Percentiles rank a stretch among this genome's conserved stretches.
Evolutionary conservation across 2,797 vertebrate species (phyloP).

Genomic region (Garrulus glandarius): DNA sequence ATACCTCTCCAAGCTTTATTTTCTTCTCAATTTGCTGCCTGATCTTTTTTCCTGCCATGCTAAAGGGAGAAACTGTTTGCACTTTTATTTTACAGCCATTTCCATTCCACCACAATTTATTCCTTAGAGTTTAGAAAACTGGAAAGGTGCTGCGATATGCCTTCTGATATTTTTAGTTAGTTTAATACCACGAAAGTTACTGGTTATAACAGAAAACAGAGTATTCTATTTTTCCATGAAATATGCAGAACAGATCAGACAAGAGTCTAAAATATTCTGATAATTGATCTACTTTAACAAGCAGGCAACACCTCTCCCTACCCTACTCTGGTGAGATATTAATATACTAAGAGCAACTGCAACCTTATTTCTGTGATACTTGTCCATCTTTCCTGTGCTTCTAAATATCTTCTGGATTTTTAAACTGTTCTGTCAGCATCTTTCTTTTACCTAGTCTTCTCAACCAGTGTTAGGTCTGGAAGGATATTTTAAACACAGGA

Average conservation of each 20-base stretch:
- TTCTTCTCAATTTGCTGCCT: neutral
- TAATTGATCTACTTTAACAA: neutral
- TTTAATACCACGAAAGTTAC: neutral
- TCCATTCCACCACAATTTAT: neutral
- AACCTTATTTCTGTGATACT: neutral
- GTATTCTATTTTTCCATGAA: neutral
- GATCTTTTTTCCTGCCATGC: neutral
- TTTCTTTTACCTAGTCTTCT: neutral
- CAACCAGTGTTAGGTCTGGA: neutral
- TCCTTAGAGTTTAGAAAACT: neutral
- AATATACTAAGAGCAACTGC: neutral
- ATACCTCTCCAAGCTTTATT: neutral
- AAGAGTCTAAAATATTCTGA: neutral
- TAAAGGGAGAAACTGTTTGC: neutral
- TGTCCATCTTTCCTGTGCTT: neutral
- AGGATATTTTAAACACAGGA: neutral
- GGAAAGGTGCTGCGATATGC: neutral
- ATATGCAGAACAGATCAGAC: neutral
- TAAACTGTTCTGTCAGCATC: neutral
- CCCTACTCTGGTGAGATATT: neutral
- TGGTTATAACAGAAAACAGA: neutral
- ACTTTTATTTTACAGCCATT: neutral
- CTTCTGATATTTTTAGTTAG: neutral
- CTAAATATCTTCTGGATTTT: neutral
- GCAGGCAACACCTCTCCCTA: neutral